Percentiles rank a stretch among this genome's conserved stretches.
phyloP scores from a whole-genome alignment of 2,113 vertebrate genomes.

The Heloderma charlesbogerti region DNA sequence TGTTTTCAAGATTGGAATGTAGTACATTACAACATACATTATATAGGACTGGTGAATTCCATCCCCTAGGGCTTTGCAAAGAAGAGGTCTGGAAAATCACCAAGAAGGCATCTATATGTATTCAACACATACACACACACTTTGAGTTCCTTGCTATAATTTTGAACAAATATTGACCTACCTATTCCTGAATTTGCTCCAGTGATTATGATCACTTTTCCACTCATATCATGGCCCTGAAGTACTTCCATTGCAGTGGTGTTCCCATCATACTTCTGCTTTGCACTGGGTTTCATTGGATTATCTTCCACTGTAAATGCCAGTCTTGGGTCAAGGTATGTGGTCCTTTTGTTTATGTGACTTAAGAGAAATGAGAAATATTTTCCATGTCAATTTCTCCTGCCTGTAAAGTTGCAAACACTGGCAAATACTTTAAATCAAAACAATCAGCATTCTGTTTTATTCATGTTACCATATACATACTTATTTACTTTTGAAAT shows the following conservation, averaged over 20 bases:
- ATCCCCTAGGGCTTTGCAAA: not conserved
- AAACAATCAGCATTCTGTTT: not conserved
- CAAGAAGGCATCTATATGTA: not conserved
- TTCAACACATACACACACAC: not conserved
- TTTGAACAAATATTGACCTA: constrained; percentile 68
- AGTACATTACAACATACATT: not conserved
- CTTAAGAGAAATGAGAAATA: constrained; percentile 74
- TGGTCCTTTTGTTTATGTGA: constrained; percentile 96
- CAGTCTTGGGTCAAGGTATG: constrained; percentile 95
- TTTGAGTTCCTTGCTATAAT: not conserved
- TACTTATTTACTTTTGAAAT: too few species aligned
- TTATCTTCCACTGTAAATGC: constrained; percentile 96
- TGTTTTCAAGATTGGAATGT: not conserved
- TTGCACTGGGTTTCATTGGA: constrained; percentile 82
- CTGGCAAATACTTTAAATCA: not conserved
- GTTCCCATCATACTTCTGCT: constrained; percentile 92
- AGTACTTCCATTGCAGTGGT: constrained; percentile 93
- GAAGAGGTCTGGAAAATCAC: not conserved
- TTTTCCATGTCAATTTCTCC: not conserved
- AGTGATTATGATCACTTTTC: constrained; percentile 88
- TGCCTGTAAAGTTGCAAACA: not conserved
- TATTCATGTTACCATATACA: not conserved
- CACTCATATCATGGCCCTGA: constrained; percentile 90
- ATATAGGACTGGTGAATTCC: not conserved
- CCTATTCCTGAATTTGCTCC: constrained; percentile 95